A percentile compares a stretch with the other conserved stretches of the same genome.
Evolutionary conservation across 2,888 invertebrate genomes (phyloP).

Genomic region (Tortricodes alternella): DNA sequence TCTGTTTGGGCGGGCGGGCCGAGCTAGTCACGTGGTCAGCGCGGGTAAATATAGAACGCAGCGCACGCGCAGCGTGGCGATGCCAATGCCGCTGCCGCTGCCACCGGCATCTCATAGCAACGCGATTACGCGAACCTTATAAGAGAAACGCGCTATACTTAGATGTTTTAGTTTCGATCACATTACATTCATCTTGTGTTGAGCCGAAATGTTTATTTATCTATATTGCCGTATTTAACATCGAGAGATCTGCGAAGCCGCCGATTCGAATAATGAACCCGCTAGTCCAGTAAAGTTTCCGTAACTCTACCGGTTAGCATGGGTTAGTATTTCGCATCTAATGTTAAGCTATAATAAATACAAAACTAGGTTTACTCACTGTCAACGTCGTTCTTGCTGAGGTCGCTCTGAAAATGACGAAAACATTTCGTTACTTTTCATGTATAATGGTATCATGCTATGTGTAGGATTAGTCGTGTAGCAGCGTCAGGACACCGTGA

Average conservation of each 20-base stretch:
- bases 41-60: conserved; percentile 74
- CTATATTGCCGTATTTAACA: neutral
- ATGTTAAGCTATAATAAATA: neutral
- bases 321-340: too few species aligned
- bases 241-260: neutral
- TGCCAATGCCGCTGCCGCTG: conserved; percentile 62
- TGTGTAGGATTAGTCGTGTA: conserved; percentile 48
- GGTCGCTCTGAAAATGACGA: conserved; percentile 89
- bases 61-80: conserved; percentile 66
- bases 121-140: conserved; percentile 75
- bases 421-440: conserved; percentile 72
- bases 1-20: conserved; percentile 80
- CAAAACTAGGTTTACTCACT: conserved; percentile 85
- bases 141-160: conserved; percentile 75
- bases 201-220: neutral
- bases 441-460: conserved; percentile 51
- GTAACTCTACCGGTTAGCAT: too few species aligned
- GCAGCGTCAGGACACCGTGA: conserved; percentile 55
- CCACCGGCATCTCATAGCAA: conserved; percentile 64
- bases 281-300: too few species aligned
- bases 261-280: neutral
- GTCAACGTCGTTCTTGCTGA: conserved; percentile 93
- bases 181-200: conserved; percentile 46
- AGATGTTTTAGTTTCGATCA: conserved; percentile 57
- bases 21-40: conserved; percentile 73